These are phyloP conservation scores for Brachypalpus laphriformis DNA, from an alignment of 2,888 invertebrate species.

Conservation along the genomic window DNA sequence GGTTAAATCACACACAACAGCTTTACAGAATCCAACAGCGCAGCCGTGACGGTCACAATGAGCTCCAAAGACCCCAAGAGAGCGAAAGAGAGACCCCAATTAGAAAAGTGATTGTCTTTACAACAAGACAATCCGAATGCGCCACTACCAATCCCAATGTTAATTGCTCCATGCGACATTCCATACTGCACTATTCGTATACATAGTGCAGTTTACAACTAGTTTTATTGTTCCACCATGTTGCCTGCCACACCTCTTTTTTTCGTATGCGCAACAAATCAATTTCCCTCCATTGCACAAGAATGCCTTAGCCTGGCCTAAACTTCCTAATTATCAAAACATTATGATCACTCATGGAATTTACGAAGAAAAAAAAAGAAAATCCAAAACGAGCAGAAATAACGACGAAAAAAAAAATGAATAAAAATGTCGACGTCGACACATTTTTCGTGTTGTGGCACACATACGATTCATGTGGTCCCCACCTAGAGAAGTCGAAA, in stretches of 20 bases:
- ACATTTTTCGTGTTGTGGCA: constrained; percentile 44
- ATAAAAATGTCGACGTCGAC: constrained; percentile 46
- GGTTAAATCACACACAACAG: constrained; percentile 13
- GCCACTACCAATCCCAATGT: constrained; percentile 23
- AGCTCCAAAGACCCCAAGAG: not conserved
- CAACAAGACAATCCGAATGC: constrained; percentile 5
- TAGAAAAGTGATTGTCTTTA: constrained; percentile 51
- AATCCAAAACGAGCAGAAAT: not conserved
- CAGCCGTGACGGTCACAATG: constrained; percentile 8
- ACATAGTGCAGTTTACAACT: constrained; percentile 18
- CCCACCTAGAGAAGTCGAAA: constrained; percentile 6
- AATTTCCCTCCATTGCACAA: constrained; percentile 32
- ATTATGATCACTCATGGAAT: constrained; percentile 45
- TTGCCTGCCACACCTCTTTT: constrained; percentile 45
- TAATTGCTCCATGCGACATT: constrained; percentile 65
- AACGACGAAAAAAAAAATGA: constrained; percentile 11
- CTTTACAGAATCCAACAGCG: constrained; percentile 1
- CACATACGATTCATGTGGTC: constrained; percentile 45
- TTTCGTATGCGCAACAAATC: constrained; percentile 32
- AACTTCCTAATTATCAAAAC: constrained; percentile 58
- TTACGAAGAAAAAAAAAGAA: constrained; percentile 7
- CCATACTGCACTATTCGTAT: constrained; percentile 34
- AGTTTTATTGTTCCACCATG: constrained; percentile 19
- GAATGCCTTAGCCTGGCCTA: constrained; percentile 35
- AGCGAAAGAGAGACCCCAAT: constrained; percentile 14